phyloP scores from a whole-genome alignment of 2,797 vertebrate species.

The Caiman crocodilus region DNA sequence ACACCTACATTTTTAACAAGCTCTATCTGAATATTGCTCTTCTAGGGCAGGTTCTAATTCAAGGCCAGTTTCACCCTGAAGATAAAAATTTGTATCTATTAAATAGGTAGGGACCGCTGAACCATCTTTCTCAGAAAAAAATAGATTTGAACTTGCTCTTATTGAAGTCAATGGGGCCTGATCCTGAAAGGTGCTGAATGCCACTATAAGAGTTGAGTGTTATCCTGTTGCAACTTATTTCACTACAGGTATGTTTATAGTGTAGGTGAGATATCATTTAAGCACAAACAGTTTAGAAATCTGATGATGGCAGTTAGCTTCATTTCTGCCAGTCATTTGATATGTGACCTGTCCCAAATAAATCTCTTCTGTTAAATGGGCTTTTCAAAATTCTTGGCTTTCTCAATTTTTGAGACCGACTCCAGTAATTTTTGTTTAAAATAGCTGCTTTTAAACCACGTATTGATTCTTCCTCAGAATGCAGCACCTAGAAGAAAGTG shows the following conservation, averaged over 20 bases:
- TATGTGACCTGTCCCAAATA: neutral
- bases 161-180: neutral
- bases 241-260: neutral
- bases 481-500: neutral
- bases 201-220: neutral
- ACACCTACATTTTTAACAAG: neutral
- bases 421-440: neutral
- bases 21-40: neutral
- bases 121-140: too few species aligned
- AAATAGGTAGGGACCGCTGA: neutral
- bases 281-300: neutral
- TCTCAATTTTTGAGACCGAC: neutral
- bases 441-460: neutral
- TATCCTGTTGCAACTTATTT: neutral
- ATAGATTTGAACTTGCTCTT: neutral
- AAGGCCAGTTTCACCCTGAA: neutral
- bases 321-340: neutral
- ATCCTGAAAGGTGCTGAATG: neutral
- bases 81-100: too few species aligned
- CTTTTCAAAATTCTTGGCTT: neutral
- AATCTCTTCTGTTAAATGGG: neutral
- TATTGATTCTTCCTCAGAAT: neutral
- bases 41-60: neutral
- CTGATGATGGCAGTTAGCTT: neutral
- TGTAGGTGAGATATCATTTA: neutral